Evolutionary conservation across 2,113 vertebrate species (phyloP).

Genomic region (Myrmecophaga tridactyla): DNA sequence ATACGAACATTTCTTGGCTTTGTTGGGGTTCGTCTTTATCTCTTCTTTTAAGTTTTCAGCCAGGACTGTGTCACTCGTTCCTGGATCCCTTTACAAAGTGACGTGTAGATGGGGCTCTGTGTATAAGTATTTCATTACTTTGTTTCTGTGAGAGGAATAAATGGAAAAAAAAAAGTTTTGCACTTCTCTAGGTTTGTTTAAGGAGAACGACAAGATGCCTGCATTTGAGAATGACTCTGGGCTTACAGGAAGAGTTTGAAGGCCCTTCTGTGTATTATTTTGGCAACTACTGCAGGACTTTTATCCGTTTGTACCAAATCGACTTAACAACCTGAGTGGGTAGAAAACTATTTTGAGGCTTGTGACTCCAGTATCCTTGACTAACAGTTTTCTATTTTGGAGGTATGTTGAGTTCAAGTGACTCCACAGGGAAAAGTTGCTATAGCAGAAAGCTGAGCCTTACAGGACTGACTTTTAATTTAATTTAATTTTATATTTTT

Average conservation of each 20-base stretch:
- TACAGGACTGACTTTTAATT: neutral
- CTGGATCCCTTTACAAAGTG: neutral
- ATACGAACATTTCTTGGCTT: neutral
- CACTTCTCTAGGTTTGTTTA: neutral
- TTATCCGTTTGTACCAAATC: neutral
- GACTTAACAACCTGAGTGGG: neutral
- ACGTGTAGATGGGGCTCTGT: neutral
- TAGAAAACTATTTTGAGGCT: neutral
- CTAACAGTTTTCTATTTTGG: neutral
- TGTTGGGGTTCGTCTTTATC: neutral
- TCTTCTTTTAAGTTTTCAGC: neutral
- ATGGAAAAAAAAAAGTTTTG: neutral
- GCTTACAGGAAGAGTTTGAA: neutral
- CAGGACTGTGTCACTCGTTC: neutral
- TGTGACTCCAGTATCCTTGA: neutral
- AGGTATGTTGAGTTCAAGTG: neutral
- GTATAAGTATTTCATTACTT: neutral
- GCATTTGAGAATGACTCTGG: neutral
- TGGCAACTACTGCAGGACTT: neutral
- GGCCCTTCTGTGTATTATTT: neutral
- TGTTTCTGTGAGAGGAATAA: neutral
- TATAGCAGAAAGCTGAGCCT: neutral
- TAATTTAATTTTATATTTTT: neutral
- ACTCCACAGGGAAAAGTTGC: neutral
- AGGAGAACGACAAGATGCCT: neutral